Evolutionary conservation across 2,888 invertebrate species (phyloP).

Genomic region (Callimorpha dominula): DNA sequence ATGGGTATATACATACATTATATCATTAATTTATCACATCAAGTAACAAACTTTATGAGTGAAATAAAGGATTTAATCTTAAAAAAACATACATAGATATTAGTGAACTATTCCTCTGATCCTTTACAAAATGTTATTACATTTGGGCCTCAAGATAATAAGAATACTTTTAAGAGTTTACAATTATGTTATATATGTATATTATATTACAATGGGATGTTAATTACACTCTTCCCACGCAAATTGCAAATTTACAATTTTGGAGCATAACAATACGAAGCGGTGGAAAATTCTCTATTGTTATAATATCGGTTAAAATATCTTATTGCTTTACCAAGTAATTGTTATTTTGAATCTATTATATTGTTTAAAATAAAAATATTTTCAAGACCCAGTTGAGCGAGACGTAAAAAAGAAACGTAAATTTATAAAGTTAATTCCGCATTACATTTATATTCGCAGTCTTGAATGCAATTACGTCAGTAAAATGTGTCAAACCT

Average conservation of each 20-base stretch:
- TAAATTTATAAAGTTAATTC: conserved; percentile 11
- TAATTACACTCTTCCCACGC: not conserved
- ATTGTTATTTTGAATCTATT: conserved; percentile 1
- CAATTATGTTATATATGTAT: no score
- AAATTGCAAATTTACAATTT: not conserved
- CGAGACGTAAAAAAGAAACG: conserved; percentile 14
- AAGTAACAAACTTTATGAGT: no score
- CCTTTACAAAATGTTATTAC: no score
- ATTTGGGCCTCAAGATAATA: no score
- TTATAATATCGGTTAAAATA: conserved; percentile 2
- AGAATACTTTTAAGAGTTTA: no score
- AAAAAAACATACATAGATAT: no score
- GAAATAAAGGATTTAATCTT: no score
- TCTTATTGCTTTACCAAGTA: not conserved
- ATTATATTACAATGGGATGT: not conserved
- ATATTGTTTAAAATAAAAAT: conserved; percentile 11
- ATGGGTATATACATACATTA: no score
- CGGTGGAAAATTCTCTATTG: not conserved
- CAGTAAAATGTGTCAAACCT: conserved; percentile 8
- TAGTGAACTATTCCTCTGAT: no score
- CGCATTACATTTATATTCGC: conserved; percentile 13
- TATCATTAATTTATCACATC: no score
- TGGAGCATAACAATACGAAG: not conserved
- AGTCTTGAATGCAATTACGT: conserved; percentile 8
- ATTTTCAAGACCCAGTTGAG: conserved; percentile 7